phyloP scores from a whole-genome alignment of 2,113 vertebrate genomes.

The Oncorhynchus masou region DNA sequence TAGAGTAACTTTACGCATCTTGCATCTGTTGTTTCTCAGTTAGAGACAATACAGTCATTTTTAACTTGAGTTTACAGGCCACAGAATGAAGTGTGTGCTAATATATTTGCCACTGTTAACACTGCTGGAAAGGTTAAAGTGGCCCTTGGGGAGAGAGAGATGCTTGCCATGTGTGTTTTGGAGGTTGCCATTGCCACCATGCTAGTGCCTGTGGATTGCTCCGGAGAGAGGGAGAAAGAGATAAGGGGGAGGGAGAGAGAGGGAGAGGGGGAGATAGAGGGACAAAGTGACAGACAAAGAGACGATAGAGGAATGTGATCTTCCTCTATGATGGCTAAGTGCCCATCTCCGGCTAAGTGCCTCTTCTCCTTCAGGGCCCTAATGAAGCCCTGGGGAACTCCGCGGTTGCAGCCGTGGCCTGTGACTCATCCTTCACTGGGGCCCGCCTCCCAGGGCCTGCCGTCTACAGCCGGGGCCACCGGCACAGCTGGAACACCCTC shows the following conservation, averaged over 20 bases:
- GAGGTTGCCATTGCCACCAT: no score
- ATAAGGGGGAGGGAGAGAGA: not conserved
- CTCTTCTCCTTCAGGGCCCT: not conserved
- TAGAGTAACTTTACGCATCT: no score
- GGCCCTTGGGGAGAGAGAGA: not conserved
- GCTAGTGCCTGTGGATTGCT: no score
- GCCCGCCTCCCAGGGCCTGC: not conserved
- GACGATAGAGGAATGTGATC: no score
- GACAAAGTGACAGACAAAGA: not conserved
- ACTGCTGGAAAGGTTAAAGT: constrained; percentile 17
- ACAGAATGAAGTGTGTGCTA: no score
- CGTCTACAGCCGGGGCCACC: no score
- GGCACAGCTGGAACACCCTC: no score
- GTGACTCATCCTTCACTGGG: not conserved
- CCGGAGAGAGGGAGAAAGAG: not conserved
- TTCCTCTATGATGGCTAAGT: not conserved
- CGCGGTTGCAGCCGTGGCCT: not conserved
- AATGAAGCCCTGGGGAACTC: not conserved
- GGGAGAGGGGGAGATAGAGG: not conserved
- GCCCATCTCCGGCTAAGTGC: not conserved
- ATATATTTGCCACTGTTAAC: no score
- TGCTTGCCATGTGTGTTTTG: not conserved
- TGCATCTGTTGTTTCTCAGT: no score
- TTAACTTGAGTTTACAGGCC: no score
- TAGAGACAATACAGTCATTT: no score